Conservation (phyloP, 2,113 vertebrate species). For the Acrocephalus kingi region DNA sequence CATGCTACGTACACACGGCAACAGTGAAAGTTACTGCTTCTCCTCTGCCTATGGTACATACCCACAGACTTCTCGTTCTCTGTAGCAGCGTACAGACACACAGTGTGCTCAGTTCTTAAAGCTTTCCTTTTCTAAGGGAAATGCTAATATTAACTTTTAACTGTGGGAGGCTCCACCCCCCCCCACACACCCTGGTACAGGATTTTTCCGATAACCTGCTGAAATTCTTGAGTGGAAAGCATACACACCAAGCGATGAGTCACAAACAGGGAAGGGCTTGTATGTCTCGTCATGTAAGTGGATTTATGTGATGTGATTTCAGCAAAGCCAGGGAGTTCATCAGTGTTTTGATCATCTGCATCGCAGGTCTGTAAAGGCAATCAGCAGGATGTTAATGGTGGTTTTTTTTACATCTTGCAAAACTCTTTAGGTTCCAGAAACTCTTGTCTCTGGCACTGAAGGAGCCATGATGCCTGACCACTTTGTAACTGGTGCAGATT, state of each 20-base stretch:
- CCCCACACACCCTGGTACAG: not conserved
- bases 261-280: not conserved
- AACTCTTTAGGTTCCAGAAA: conserved; percentile 10
- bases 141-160: conserved; percentile 35
- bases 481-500: conserved; percentile 18
- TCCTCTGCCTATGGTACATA: not conserved
- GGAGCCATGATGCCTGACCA: not conserved
- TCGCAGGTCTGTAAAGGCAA: not conserved
- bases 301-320: not conserved
- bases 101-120: not conserved
- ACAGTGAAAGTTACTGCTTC: not conserved
- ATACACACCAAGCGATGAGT: not conserved
- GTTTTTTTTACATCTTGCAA: not conserved
- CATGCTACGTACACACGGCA: not conserved
- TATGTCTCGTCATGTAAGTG: not conserved
- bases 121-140: conserved; percentile 68
- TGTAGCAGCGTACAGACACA: conserved; percentile 29
- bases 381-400: not conserved
- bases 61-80: not conserved
- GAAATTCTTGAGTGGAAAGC: conserved; percentile 11
- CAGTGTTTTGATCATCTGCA: not conserved
- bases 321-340: not conserved
- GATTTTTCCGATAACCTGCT: conserved; percentile 30
- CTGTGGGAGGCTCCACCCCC: conserved; percentile 12
- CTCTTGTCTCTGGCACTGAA: not conserved